Evolutionary conservation across 2,888 invertebrate genomes (phyloP).

Genomic region (Platycheirus rosarum): DNA sequence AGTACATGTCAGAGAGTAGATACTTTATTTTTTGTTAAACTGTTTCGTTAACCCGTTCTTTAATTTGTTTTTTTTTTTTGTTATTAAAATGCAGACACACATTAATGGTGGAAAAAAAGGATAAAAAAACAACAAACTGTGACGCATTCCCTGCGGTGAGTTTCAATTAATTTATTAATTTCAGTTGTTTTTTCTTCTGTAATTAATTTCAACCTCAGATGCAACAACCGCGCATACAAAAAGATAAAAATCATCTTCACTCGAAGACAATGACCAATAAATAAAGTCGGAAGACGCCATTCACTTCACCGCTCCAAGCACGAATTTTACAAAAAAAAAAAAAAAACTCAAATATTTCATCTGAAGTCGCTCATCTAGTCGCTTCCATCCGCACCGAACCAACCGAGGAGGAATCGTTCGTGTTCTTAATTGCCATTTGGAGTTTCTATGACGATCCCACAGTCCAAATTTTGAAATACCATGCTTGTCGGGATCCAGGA

Average conservation of each 20-base stretch:
- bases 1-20: conserved; percentile 28
- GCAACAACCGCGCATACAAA: conserved; percentile 1
- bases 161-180: conserved; percentile 40
- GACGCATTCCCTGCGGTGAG: conserved; percentile 3
- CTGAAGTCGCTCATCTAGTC: too few species aligned
- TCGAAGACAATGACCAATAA: conserved; percentile 32
- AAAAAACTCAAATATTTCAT: conserved; percentile 30
- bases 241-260: conserved; percentile 21
- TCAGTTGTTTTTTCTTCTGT: conserved; percentile 15
- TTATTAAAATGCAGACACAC: conserved; percentile 18
- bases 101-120: conserved; percentile 8
- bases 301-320: conserved; percentile 17
- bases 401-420: conserved; percentile 42
- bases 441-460: conserved; percentile 36
- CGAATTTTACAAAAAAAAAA: conserved; percentile 9
- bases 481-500: not conserved
- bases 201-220: conserved; percentile 32
- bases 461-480: conserved; percentile 23
- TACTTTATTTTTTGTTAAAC: conserved; percentile 4
- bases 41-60: too few species aligned
- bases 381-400: too few species aligned
- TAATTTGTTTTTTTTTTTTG: not conserved
- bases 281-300: conserved; percentile 25
- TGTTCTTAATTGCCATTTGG: conserved; percentile 63
- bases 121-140: conserved; percentile 5